Base-by-base conservation (phyloP, 2,888 invertebrate species). In the Cabera pusaria region DNA sequence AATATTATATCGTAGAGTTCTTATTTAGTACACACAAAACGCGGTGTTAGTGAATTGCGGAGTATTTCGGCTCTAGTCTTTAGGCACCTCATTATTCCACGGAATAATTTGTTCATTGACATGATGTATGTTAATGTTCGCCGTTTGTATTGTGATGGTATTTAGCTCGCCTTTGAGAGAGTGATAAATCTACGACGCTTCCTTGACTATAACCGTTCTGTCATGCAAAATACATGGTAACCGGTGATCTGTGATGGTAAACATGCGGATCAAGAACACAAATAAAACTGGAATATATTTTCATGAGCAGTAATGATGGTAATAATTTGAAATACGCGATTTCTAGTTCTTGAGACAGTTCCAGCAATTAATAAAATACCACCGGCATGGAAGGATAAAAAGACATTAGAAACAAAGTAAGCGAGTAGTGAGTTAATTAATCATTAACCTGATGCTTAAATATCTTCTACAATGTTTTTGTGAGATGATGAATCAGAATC, bases 91-190 rank as follows among this genome's bases (percentile, higher is more conserved):
- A 56, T 72, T 70, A 69, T 71, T 64, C 59, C 55, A 59, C 52
- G 58, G 60, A 71, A 72, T 72, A 69, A 70, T 73, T 71, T 73
- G 69, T 70, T 65, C 57, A 75, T 68, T 72, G 69, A 68, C 65
- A 69, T 75, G 68, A 73, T 68, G 57, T 60, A 74, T 72, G 66
- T 49, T 65, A 61, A 65, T 63, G 68, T 63, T 7, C 61, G 61
- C 59, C 60, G 62, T 52, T 62, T 62, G 62, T 66, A 64, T 63
- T 69, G 64, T 61, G 57, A 52, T 50, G 59, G 67, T 66, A 71
- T 72, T 76, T 72, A 75, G 69, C 53, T 43, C 68, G 60, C 57
- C 65, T 75, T 67, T 68, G 67, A 70, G 66, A 69, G 64, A 61
- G 63, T 66, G 44, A 76, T 72, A 68, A 71, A 76, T 77, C 62